Evolutionary conservation across 2,888 invertebrate genomes (phyloP), one percentile per base, ranked within the genome.

Genomic region (Megaustenia siamemsis): DNA sequence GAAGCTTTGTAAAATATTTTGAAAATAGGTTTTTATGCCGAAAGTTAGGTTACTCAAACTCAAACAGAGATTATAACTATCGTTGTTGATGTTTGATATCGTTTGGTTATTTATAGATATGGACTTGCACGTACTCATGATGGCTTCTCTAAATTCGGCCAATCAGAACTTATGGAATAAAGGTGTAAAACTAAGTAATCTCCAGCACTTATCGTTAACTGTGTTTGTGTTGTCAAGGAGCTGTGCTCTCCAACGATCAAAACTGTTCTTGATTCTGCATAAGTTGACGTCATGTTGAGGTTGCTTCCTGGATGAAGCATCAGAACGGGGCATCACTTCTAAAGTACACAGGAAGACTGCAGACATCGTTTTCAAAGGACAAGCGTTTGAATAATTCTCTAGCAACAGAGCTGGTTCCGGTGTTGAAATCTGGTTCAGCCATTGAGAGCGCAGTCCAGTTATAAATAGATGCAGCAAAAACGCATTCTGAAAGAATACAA

Each of bases 401-500:
- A 8, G 18, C 3, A 8, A 21, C 28, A n/a, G 12, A 15, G 18
- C 15, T 4, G 15, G 60, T 43, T 24, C 18, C 21, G 21, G 73
- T 43, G 3, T 8, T 53, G 28, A 24, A 28, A 12, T 15, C 43
- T 38, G 8, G 18, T 1, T 71, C 56, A 15, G 73, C 24, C 10
- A 82, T 18, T 2, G 82, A 40, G 6, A 82, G 15, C 2, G 82
- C 82, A 21, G 82, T 73, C 82, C 82, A 82, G 82, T 82, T 82
- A n/a, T 49, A 43, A n/a, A 28, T 24, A 10, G 21, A 5, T 10
- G 60, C 38, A 40, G 56, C 32, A 6, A 53, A 24, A 81, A 21
- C 6, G 53, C 69, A 28, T 53, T 53, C 81, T 81, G 81, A 24
- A 45, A 43, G 49, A 1, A 79, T n/a, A n/a, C n/a, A n/a, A n/a